Evolutionary conservation across 2,888 invertebrate genomes (phyloP), one percentile per base, ranked within the genome.

Genomic region (Eucera pruinosa): DNA sequence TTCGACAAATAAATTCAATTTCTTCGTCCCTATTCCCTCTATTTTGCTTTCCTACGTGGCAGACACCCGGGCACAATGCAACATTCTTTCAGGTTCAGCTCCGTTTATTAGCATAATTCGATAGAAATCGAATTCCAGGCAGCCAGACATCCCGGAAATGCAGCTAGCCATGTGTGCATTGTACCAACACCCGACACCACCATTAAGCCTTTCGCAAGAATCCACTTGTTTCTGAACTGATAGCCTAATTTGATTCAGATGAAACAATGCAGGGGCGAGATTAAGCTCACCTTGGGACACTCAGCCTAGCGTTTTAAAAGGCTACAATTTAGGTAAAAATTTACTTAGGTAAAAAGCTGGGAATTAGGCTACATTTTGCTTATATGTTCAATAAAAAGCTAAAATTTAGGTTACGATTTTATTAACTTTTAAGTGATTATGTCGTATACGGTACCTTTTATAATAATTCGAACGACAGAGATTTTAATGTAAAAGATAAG

Each of bases 51-150:
- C 23, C 20, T 27, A 11, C 5, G 6, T n/a, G 6, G 4, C 68
- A 15, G 30, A 30, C 11, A 15, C 11, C 0, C 39, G 1, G 4
- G 20, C 54, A 13, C 54, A 18, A 48, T 11, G 47, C 55, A 25
- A 36, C 55, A 55, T 71, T 71, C 73, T 61, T 71, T 61, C n/a
- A 13, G 20, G 30, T 45, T 45, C 45, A 15, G 11, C 25, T 9
- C 47, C 65, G 18, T 74, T 74, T 75, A 75, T 74, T 75, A 75
- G 75, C 64, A 75, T 75, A 75, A 74, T 74, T 65, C 75, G 52
- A 65, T 65, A 30, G 58, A 52, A 74, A 74, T 75, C 75, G 74
- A 75, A 75, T 75, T 74, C 52, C 57, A 43, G 7, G n/a, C 23
- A 1, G n/a, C 9, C 50, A 11, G n/a, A n/a, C n/a, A n/a, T n/a